phyloP scores from a whole-genome alignment of 35 echinoderm and acorn worm species.

The Patiria miniata region DNA sequence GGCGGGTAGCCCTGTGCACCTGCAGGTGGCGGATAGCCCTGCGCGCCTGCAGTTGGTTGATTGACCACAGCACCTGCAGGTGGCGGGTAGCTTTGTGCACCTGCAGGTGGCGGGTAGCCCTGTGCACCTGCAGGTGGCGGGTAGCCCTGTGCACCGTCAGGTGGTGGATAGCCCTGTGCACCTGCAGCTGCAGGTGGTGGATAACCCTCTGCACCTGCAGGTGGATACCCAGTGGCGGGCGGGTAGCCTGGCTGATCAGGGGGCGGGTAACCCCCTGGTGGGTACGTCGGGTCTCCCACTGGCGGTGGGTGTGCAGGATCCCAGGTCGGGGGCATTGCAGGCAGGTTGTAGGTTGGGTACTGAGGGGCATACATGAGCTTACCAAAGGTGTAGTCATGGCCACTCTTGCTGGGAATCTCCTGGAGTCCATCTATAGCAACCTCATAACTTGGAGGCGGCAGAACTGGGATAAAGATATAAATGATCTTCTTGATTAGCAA shows the following conservation, averaged over 20 bases:
- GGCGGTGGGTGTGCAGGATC: background rate
- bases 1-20: no score
- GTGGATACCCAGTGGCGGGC: background rate
- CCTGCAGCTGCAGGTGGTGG: no score
- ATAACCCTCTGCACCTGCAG: no score
- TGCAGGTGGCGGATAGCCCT: no score
- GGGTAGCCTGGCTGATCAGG: background rate
- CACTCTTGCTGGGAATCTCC: conserved; percentile 53
- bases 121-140: no score
- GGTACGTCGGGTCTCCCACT: background rate
- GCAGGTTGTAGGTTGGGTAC: conserved; percentile 53
- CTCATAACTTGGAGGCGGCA: conserved; percentile 56
- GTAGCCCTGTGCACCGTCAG: no score
- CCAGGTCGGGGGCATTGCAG: background rate
- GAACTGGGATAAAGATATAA: background rate
- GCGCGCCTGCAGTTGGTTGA: no score
- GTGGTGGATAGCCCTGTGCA: no score
- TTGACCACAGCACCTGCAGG: no score
- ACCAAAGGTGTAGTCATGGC: conserved; percentile 45
- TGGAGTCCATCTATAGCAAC: conserved; percentile 56
- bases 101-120: no score
- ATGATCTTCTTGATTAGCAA: background rate
- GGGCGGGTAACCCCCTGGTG: background rate
- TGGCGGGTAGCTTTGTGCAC: no score
- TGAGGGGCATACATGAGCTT: conserved; percentile 55